phyloP scores from a whole-genome alignment of 2,888 invertebrate genomes.

The Schrankia costaestrigalis region DNA sequence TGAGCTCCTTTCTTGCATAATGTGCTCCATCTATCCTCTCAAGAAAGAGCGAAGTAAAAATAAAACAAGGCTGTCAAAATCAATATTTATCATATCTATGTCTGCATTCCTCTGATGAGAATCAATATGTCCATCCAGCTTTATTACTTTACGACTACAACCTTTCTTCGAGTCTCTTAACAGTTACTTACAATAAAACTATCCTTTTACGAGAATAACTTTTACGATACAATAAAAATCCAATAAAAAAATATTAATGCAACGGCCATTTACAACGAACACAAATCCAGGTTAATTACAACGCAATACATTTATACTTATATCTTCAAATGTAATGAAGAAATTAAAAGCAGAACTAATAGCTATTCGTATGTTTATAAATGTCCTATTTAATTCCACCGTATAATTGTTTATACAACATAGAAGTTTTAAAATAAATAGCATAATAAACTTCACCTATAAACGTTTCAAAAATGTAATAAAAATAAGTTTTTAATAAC shows the following conservation, averaged over 20 bases:
- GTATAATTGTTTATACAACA: slow-evolving; percentile 29
- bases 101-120: no score
- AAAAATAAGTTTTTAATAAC: slow-evolving; percentile 43
- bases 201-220: no score
- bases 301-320: neutral
- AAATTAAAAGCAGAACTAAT: slow-evolving; percentile 1
- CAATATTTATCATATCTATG: no score
- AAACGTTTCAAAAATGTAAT: slow-evolving; percentile 45
- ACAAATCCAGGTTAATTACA: neutral
- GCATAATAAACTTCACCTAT: slow-evolving; percentile 43
- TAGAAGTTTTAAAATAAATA: slow-evolving; percentile 33
- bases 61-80: no score
- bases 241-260: neutral
- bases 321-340: neutral
- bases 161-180: no score
- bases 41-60: no score
- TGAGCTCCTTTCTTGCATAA: no score
- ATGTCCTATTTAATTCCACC: slow-evolving; percentile 3
- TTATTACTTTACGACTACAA: no score
- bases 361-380: neutral
- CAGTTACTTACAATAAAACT: no score
- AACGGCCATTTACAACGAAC: neutral
- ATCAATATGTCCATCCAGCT: no score
- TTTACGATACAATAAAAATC: slow-evolving; percentile 3
- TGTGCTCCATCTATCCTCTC: no score